These are phyloP conservation scores for Columba livia DNA, from an alignment of 2,113 vertebrate species.

Conservation along the genomic window DNA sequence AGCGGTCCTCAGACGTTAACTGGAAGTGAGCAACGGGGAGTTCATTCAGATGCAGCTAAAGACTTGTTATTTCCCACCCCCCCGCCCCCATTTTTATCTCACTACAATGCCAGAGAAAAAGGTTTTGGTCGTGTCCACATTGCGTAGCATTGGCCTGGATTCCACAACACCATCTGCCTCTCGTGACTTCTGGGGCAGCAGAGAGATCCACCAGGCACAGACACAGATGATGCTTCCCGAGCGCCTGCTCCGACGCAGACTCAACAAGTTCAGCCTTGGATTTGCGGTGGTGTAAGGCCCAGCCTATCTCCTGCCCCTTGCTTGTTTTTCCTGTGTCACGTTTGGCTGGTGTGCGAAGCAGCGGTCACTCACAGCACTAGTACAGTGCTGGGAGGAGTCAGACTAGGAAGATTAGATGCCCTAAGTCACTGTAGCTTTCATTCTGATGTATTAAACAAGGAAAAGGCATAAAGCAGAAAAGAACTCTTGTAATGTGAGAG, in stretches of 20 bases:
- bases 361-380: background rate
- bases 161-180: background rate
- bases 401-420: background rate
- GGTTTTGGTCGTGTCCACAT: rapidly evolving
- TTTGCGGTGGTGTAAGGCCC: background rate
- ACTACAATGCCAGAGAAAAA: background rate
- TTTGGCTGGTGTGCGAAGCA: background rate
- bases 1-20: background rate
- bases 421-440: background rate
- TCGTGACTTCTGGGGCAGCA: background rate
- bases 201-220: background rate
- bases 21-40: background rate
- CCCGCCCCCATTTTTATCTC: background rate
- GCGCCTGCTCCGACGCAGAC: background rate
- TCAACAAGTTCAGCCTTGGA: background rate
- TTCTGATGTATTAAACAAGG: background rate
- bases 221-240: background rate
- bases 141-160: background rate
- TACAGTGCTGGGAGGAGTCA: background rate
- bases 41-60: background rate
- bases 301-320: rapidly evolving
- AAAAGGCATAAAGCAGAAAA: background rate
- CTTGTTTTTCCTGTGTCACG: background rate
- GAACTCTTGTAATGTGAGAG: background rate
- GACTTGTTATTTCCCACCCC: no score